Evolutionary conservation across 2,113 vertebrate genomes (phyloP).

Genomic region (Micronycteris hirsuta): DNA sequence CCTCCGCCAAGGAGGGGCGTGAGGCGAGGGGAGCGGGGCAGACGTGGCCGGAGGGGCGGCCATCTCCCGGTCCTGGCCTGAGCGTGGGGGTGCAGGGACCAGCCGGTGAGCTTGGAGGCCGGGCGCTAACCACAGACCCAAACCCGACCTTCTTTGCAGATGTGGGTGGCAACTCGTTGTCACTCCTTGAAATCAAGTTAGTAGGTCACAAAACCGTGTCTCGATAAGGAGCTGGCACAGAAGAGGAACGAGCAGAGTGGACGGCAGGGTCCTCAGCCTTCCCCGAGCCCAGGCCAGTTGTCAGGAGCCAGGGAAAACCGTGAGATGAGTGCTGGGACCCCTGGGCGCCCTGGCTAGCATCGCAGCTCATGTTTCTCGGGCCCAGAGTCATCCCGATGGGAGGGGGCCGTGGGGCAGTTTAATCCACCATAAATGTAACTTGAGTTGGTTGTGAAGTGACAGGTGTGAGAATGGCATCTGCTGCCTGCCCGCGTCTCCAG

Average conservation of each 20-base stretch:
- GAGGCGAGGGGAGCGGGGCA: fast-evolving
- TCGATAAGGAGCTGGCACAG: neutral
- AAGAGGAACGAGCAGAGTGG: neutral
- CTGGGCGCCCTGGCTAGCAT: fast-evolving
- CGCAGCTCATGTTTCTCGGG: fast-evolving
- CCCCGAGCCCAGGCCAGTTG: neutral
- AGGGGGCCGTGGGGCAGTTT: fast-evolving
- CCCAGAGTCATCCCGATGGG: fast-evolving
- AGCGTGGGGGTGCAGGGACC: fast-evolving
- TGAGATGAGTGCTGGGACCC: neutral
- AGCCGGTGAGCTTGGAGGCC: neutral
- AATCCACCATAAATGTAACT: fast-evolving
- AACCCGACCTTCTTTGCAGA: neutral
- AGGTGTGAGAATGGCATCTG: neutral
- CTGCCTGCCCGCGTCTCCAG: neutral
- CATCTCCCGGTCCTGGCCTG: fast-evolving
- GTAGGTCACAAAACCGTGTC: neutral
- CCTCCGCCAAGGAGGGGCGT: neutral
- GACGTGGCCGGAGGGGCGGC: fast-evolving
- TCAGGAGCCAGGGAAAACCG: fast-evolving
- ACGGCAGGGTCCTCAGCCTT: fast-evolving
- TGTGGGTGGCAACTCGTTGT: fast-evolving
- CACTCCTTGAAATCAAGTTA: neutral
- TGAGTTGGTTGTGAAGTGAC: neutral
- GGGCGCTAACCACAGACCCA: neutral